A percentile compares a stretch with the other conserved stretches of the same genome.
Evolutionary conservation across 2,888 invertebrate genomes (phyloP).

Genomic region (Didymodactylos carnosus): DNA sequence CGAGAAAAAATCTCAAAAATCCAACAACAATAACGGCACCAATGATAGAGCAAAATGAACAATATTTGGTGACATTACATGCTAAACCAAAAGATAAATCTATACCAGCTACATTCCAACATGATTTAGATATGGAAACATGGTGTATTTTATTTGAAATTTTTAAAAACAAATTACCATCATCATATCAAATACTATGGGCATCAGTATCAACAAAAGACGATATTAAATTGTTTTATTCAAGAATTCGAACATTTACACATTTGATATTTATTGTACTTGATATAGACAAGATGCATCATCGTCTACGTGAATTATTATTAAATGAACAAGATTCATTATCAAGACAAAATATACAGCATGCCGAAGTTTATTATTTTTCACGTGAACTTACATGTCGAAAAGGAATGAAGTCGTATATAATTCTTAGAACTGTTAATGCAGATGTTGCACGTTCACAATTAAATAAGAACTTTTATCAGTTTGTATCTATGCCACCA

Average conservation of each 20-base stretch:
- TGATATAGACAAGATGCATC: neutral
- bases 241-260: neutral
- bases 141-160: neutral
- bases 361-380: neutral
- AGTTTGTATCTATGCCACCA: neutral
- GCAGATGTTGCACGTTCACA: neutral
- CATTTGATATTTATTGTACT: neutral
- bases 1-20: no score
- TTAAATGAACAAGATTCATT: neutral
- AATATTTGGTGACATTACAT: neutral
- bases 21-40: no score
- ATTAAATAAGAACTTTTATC: neutral
- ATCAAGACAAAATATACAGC: neutral
- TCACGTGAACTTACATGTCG: neutral
- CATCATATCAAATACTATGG: neutral
- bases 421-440: neutral
- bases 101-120: neutral
- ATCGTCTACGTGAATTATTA: neutral
- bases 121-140: neutral
- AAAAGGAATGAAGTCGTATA: neutral
- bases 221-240: neutral
- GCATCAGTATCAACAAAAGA: neutral
- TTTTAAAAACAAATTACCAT: neutral
- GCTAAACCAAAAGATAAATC: neutral
- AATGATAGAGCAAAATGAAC: no score